phyloP scores from a whole-genome alignment of 1,140 invertebrate genomes.

The Pseudomyrmex dendroicus region DNA sequence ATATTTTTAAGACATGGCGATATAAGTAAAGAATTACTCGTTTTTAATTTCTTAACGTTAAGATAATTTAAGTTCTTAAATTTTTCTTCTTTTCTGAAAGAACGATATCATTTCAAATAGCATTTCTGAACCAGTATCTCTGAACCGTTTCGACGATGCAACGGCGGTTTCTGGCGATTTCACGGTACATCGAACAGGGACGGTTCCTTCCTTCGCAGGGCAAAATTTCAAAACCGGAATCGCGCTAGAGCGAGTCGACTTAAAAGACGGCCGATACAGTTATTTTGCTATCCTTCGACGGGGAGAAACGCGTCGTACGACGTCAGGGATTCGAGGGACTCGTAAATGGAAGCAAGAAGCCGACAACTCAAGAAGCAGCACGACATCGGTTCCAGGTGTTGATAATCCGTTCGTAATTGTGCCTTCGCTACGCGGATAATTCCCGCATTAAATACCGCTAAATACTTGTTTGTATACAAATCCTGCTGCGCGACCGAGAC shows the following conservation, averaged over 20 bases:
- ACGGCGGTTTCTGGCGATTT: constrained; percentile 66
- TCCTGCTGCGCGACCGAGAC: constrained; percentile 68
- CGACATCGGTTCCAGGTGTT: constrained; percentile 82
- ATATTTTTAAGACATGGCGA: too few species aligned
- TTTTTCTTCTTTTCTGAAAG: too few species aligned
- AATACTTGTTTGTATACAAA: constrained; percentile 83
- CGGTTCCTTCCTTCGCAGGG: constrained; percentile 23
- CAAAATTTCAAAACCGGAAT: constrained; percentile 78
- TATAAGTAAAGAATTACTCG: neutral
- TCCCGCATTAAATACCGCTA: constrained; percentile 81
- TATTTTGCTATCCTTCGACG: constrained; percentile 45
- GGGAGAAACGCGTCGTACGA: constrained; percentile 57
- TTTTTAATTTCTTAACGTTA: neutral
- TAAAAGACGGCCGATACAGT: constrained; percentile 44
- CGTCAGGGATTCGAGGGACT: constrained; percentile 33
- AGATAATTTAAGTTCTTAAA: too few species aligned
- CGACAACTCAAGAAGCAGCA: constrained; percentile 78
- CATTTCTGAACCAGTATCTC: neutral
- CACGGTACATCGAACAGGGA: constrained; percentile 59
- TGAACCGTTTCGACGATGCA: neutral
- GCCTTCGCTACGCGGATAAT: constrained; percentile 73
- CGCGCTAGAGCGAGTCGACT: constrained; percentile 74
- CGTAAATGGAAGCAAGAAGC: constrained; percentile 39
- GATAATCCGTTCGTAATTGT: constrained; percentile 84
- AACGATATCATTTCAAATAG: too few species aligned